Percentiles rank a stretch among this genome's conserved stretches.
Evolutionary conservation across 2,113 vertebrate species (phyloP).

Genomic region (Crotalus viridis): DNA sequence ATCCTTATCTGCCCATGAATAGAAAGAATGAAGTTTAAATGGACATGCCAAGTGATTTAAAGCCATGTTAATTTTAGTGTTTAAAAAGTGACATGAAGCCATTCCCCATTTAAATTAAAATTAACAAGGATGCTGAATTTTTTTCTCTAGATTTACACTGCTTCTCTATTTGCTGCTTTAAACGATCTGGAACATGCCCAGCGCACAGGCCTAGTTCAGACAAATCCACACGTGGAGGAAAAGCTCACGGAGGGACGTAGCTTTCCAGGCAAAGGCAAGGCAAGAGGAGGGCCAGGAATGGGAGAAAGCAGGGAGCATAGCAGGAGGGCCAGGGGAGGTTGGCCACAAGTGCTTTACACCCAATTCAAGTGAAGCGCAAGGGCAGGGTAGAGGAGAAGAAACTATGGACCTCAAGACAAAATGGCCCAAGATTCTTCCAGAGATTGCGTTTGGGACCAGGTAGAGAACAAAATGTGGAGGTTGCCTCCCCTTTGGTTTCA

Average conservation of each 20-base stretch:
- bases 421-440: not conserved
- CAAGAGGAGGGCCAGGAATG: not conserved
- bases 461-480: not conserved
- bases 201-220: not conserved
- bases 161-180: not conserved
- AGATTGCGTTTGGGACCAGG: not conserved
- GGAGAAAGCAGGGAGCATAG: not conserved
- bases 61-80: not conserved
- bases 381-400: not conserved
- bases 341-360: not conserved
- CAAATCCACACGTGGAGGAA: not conserved
- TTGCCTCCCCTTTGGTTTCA: not conserved
- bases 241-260: not conserved
- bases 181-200: not conserved
- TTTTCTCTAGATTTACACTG: not conserved
- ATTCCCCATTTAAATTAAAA: not conserved
- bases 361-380: not conserved
- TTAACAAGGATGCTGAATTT: not conserved
- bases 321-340: not conserved
- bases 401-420: not conserved
- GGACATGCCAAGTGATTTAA: not conserved
- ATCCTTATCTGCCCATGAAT: not conserved
- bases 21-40: not conserved
- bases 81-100: not conserved
- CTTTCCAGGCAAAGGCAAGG: not conserved